Base-by-base conservation (phyloP, 2,113 vertebrate genomes). In the Syngnathus floridae region DNA sequence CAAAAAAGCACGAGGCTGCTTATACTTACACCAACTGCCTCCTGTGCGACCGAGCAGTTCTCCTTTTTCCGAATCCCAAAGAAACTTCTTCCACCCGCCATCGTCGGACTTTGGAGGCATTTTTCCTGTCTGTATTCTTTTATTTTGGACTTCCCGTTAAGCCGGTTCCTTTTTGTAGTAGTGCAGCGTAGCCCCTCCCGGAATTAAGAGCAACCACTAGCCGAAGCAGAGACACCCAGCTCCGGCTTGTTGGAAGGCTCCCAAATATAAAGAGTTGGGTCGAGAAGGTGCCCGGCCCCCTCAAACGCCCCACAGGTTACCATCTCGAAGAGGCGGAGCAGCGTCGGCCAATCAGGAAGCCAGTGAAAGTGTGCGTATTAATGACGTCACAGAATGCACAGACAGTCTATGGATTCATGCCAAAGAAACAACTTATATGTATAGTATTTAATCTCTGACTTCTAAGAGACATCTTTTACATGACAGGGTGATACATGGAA, bases 1-100 rank as follows among this genome's bases (percentile, higher is more conserved):
- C 0, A 51, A 48, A n/a, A 65, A 78, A 66, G 67, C 79, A 76
- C 72, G 71, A 73, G 78, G 62, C 61, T 21, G 45, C 17, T 3
- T 11, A 60, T 78, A 94, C 94, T 94, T 75, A 96, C 94, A 91
- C 94, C 94, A 96, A 13, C 94, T 96, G 60, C 90, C 71, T 0
- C 93, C 94, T 1, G 94, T 96, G 3, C 95, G 91, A 64, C 95
- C 95, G 12, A 95, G 65, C 68, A 94, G 83, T 82, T 95, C 93
- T 73, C 93, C 92, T 58, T 86, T 94, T 70, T 96, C 94, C 0
- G 93, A 93, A 77, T 96, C 83, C 93, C 93, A 96, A 71, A 95
- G 12, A 69, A 94, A 94, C 88, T 89, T 90, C 91, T 93, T 94
- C 94, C 93, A 95, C 11, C 93, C 91, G 38, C 94, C 93, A 5